These are phyloP conservation scores for Mythimna lalbum DNA, from an alignment of 2,888 invertebrate genomes.

Conservation along the genomic window DNA sequence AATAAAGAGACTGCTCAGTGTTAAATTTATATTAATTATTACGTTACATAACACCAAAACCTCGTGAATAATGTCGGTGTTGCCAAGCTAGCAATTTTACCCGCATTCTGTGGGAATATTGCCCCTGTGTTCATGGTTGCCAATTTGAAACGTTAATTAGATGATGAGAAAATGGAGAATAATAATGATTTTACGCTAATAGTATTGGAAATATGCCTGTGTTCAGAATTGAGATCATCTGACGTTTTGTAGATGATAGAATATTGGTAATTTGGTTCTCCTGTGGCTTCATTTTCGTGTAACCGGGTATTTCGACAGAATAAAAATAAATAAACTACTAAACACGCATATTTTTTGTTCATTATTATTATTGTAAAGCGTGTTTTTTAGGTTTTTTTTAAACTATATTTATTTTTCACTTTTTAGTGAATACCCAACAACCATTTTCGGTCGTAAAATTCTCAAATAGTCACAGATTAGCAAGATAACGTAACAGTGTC, in stretches of 20 bases:
- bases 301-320: not conserved
- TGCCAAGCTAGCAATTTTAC: slow-evolving; percentile 6
- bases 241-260: not conserved
- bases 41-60: not conserved
- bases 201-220: slow-evolving; percentile 7
- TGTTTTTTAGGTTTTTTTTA: too few species aligned
- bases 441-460: too few species aligned
- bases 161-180: slow-evolving; percentile 13
- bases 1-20: too few species aligned
- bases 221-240: slow-evolving; percentile 3
- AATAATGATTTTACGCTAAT: slow-evolving; percentile 4
- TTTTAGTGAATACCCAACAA: too few species aligned
- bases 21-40: too few species aligned
- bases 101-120: slow-evolving; percentile 22
- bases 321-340: too few species aligned
- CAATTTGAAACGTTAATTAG: slow-evolving; percentile 20
- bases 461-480: too few species aligned
- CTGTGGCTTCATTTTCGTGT: not conserved
- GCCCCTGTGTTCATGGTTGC: slow-evolving; percentile 3
- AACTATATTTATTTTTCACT: too few species aligned
- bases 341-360: too few species aligned
- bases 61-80: slow-evolving; percentile 5
- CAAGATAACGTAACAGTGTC: too few species aligned
- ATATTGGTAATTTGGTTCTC: slow-evolving; percentile 3
- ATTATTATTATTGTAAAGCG: too few species aligned